Percentiles rank a stretch among this genome's conserved stretches.
phyloP scores from a whole-genome alignment of 2,888 invertebrate species.

The Polydrusus pterygomalis region DNA sequence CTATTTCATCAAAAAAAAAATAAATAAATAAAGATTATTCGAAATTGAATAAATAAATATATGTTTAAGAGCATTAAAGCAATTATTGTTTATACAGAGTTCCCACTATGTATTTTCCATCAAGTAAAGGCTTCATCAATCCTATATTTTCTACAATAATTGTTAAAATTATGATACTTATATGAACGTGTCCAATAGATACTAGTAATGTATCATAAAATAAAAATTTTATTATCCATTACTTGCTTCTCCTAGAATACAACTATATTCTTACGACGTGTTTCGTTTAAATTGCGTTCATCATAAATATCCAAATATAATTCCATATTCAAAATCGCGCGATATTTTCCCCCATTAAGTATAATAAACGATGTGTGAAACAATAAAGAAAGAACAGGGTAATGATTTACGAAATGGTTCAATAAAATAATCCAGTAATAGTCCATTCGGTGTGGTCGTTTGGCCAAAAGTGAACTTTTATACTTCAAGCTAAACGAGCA shows the following conservation, averaged over 20 bases:
- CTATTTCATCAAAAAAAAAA: too few relatives aligned
- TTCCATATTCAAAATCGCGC: slow-evolving; percentile 24
- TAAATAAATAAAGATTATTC: too few relatives aligned
- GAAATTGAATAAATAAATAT: too few relatives aligned
- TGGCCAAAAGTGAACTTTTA: slow-evolving; percentile 50
- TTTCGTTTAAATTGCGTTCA: not conserved
- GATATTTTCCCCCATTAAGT: slow-evolving; percentile 36
- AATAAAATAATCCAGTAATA: slow-evolving; percentile 51
- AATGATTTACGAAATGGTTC: slow-evolving; percentile 48
- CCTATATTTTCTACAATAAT: too few relatives aligned
- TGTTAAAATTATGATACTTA: too few relatives aligned
- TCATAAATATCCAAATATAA: slow-evolving; percentile 12
- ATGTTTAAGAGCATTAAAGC: too few relatives aligned
- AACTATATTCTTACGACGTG: not conserved
- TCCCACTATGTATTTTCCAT: too few relatives aligned
- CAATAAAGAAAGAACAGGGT: slow-evolving; percentile 44
- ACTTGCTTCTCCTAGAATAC: not conserved
- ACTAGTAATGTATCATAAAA: too few relatives aligned
- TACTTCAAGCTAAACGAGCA: slow-evolving; percentile 42
- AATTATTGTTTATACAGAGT: too few relatives aligned
- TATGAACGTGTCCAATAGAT: too few relatives aligned
- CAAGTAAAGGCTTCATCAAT: too few relatives aligned
- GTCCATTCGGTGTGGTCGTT: slow-evolving; percentile 47
- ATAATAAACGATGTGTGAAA: slow-evolving; percentile 47
- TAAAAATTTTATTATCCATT: not conserved